A percentile compares a stretch with the other conserved stretches of the same genome.
Evolutionary conservation across 2,113 vertebrate species (phyloP).

Genomic region (Herpetotheres cachinnans): DNA sequence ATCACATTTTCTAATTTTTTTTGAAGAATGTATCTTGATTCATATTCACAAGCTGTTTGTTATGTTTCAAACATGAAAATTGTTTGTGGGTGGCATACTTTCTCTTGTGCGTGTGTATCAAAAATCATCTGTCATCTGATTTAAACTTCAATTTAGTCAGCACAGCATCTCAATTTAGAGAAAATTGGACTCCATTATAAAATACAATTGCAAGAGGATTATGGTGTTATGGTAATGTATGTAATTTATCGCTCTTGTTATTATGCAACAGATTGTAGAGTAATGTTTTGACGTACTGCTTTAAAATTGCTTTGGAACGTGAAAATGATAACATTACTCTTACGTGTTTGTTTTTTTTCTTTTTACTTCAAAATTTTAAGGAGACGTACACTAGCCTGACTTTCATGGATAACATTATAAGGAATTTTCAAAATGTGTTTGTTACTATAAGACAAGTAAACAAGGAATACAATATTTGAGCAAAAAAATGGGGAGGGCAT

Average conservation of each 20-base stretch:
- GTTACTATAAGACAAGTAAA: not conserved
- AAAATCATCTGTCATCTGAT: conserved; percentile 50
- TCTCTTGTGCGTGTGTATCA: conserved; percentile 6
- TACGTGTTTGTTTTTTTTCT: not conserved
- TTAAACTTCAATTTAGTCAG: conserved; percentile 56
- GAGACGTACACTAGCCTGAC: not conserved
- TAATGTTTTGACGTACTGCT: conserved; percentile 35
- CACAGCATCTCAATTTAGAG: conserved; percentile 34
- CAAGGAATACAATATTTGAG: not conserved
- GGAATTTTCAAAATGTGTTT: not conserved
- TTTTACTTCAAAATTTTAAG: not conserved
- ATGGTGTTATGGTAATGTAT: conserved; percentile 34
- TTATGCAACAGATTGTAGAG: conserved; percentile 6
- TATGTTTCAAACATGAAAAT: conserved; percentile 34
- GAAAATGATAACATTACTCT: not conserved
- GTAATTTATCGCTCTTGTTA: conserved; percentile 40
- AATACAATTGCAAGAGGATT: conserved; percentile 41
- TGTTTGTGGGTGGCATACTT: conserved; percentile 48
- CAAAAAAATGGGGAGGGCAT: not conserved
- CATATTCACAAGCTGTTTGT: conserved; percentile 26
- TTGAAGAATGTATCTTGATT: conserved; percentile 1
- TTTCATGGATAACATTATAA: not conserved
- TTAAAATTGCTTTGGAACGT: not conserved
- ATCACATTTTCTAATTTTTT: not conserved
- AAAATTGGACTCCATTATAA: conserved; percentile 54